Evolutionary conservation across 2,888 invertebrate genomes (phyloP).

Genomic region (Oconnorella tubifera): DNA sequence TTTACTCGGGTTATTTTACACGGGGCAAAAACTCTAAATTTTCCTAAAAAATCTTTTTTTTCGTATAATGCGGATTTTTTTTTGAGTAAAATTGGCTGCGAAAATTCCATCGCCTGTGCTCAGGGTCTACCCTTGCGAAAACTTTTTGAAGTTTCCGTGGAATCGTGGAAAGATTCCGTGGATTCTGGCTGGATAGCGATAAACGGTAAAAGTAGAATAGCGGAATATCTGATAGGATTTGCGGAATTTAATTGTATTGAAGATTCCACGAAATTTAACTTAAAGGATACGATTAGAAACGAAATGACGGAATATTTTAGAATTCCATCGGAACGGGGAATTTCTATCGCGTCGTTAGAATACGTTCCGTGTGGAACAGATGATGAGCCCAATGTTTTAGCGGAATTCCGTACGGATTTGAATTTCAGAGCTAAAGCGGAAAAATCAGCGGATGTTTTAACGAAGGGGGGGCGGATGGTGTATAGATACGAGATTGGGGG

Average conservation of each 20-base stretch:
- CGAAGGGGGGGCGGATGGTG: not conserved
- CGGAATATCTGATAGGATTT: not conserved
- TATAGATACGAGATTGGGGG: not conserved
- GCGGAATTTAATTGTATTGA: not conserved
- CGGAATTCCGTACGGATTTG: not conserved
- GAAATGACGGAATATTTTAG: not conserved
- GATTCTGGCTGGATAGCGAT: too few species aligned
- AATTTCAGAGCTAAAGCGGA: not conserved
- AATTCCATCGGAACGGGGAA: not conserved
- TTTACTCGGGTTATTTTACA: slow-evolving; percentile 7
- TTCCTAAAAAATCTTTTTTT: too few species aligned
- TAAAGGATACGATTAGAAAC: not conserved
- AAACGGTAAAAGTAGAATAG: not conserved
- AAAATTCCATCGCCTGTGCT: too few species aligned
- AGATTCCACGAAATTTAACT: not conserved
- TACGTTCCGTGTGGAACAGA: not conserved
- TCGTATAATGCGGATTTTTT: too few species aligned
- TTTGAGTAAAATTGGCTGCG: too few species aligned
- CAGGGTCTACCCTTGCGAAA: too few species aligned
- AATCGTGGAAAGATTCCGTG: too few species aligned
- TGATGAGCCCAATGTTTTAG: not conserved
- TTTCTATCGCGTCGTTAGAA: not conserved
- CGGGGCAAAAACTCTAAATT: not conserved
- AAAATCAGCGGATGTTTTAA: not conserved
- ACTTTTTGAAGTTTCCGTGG: too few species aligned